A percentile compares a stretch with the other conserved stretches of the same genome.
These are phyloP conservation scores for Choristoneura fumiferana DNA, from an alignment of 1,140 invertebrate species.

Conservation along the genomic window DNA sequence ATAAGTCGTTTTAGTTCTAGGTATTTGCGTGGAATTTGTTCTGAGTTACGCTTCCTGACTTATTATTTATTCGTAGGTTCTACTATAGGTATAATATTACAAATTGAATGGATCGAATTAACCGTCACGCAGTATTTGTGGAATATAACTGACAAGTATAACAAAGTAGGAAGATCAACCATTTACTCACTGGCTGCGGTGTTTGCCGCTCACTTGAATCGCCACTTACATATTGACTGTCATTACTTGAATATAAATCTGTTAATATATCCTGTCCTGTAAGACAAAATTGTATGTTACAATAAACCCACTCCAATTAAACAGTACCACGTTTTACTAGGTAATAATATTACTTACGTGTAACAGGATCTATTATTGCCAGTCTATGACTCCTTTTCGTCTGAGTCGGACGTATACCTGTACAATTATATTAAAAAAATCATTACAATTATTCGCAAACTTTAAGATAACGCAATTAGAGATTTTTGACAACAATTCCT, in stretches of 20 bases:
- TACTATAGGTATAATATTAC: too few species aligned
- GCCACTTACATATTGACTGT: conserved; percentile 49
- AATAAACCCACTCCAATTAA: background rate
- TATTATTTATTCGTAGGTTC: too few species aligned
- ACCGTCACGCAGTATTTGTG: too few species aligned
- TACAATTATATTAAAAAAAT: conserved; percentile 9
- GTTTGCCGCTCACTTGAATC: conserved; percentile 60
- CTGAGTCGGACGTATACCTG: conserved; percentile 35
- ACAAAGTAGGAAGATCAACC: background rate
- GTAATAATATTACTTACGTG: conserved; percentile 33
- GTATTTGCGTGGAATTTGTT: too few species aligned
- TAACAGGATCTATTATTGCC: conserved; percentile 44
- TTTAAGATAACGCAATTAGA: too few species aligned
- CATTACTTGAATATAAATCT: conserved; percentile 46
- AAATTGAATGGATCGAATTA: too few species aligned
- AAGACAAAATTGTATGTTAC: conserved; percentile 31
- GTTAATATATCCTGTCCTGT: conserved; percentile 64
- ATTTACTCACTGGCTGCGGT: conserved; percentile 53
- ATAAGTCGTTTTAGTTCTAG: too few species aligned
- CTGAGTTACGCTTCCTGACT: too few species aligned
- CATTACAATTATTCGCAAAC: too few species aligned
- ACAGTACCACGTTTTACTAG: background rate
- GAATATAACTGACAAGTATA: background rate
- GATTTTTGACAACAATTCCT: too few species aligned
- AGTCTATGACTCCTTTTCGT: conserved; percentile 41